Base-by-base conservation (phyloP, 2,797 vertebrate genomes). In the Esox masquinongy region DNA sequence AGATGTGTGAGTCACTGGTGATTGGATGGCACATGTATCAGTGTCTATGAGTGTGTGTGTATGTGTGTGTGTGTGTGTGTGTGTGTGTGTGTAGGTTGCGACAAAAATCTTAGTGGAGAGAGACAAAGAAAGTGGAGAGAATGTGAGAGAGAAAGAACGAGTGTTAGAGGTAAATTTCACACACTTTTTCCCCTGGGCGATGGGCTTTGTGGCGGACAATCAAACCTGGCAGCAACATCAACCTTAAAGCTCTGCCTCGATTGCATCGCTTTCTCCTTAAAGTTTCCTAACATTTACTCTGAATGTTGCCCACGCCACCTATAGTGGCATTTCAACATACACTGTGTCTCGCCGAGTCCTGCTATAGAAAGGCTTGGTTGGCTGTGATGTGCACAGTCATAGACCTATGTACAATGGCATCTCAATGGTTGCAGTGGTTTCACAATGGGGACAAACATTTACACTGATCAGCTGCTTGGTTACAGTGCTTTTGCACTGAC, bases 1-100 rank as follows among this genome's bases (percentile, higher is more conserved):
- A 92, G 90, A 91, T 89, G 88, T 90, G 74, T 49, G 68, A 83
- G 79, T 77, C 82, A 83, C 77, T 78, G 85, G 86, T 80, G 85
- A 74, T 81, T 75, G 77, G 80, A 82, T 8, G 12, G 69, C 77
- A 87, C 84, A 82, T 76, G 76, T 80, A 47, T 24, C 68, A 22
- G 3, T 68, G 67, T 43, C 34, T 68, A 26, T 67, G 29, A 29
- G 31, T 36, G 66, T 36, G 66, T 26, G 39, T 31, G 17, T 31
- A 43, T 31, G 26, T 43, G 71, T 39, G 24, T 39, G 43, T 26
- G 43, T 49, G n/a, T 69, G 31, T 36, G 66, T 36, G 66, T 26
- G 39, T 31, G 17, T 31, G 61, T 31, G 26, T 43, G 71, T 39
- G 24, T 39, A n/a, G 26, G 12, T 43, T 29, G 29, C 43, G 47